Base-by-base conservation (phyloP, 1,140 invertebrate species). In the Coenobita brevimanus region DNA sequence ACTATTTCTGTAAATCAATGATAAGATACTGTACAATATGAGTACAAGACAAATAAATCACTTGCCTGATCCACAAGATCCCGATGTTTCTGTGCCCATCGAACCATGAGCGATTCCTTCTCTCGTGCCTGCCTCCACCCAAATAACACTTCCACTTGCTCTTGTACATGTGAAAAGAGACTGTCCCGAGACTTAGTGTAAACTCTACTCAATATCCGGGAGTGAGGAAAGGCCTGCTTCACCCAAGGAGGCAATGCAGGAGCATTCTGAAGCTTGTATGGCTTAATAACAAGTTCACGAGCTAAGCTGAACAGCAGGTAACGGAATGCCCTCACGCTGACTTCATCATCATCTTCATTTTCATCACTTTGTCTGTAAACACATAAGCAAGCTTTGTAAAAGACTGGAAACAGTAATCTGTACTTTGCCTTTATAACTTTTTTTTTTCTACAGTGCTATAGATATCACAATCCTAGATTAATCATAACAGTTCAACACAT, bases 1-100 rank as follows among this genome's bases (percentile, higher is more conserved):
- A 8, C 46, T 50, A 50, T 6, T 17, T 8, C 6, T 6, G 46
- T 8, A 50, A 50, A 6, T 67, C 6, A 67, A n/a, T 6, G n/a
- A 67, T 67, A 67, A 67, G n/a, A 8, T 27, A 73, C 2, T 36
- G 33, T 36, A 36, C 17, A 4, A 36, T 17, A 73, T 50, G 46
- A 50, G 17, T 50, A 50, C 6, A 8, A 50, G 46, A 50, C 46
- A 6, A 50, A 50, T 8, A 50, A 50, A 50, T 8, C 46, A 43
- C 67, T 88, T 27, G 76, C 86, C 86, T 95, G 95, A 91, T 96
- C 96, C 0, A 96, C 95, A 84, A 94, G 93, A 91, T 96, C 95
- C 50, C 95, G 92, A 90, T 95, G 94, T 92, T 96, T 96, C 15
- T 94, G 92, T 80, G 95, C 94, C 94, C 95, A 95, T 90, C 94